These are phyloP conservation scores for Capricornis sumatraensis DNA, from an alignment of 2,113 vertebrate species.

Conservation along the genomic window DNA sequence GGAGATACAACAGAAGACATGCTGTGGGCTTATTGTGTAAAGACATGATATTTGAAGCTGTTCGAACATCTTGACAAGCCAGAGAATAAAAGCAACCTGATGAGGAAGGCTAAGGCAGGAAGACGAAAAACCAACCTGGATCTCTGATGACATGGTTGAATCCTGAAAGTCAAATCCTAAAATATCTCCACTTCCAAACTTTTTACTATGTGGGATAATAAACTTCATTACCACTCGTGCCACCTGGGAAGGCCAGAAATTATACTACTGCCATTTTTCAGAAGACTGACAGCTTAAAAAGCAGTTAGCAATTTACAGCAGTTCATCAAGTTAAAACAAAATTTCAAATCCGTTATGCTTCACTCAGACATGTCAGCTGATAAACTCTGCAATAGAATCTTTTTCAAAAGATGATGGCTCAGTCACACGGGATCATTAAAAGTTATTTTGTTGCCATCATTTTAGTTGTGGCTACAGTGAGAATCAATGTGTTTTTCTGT, in stretches of 20 bases:
- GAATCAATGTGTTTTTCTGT: constrained; percentile 45
- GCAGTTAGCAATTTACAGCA: background rate
- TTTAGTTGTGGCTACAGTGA: constrained; percentile 1
- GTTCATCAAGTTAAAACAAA: background rate
- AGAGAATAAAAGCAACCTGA: background rate
- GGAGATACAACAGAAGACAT: background rate
- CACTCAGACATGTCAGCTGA: constrained; percentile 1
- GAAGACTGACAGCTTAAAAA: background rate
- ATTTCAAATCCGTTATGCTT: background rate
- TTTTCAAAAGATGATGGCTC: constrained; percentile 13
- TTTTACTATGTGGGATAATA: background rate
- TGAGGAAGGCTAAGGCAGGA: background rate
- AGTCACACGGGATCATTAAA: constrained; percentile 42
- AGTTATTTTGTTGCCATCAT: constrained; percentile 29
- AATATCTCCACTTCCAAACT: background rate
- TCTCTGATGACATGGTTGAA: background rate
- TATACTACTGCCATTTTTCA: background rate
- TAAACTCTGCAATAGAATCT: background rate
- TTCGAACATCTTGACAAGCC: background rate
- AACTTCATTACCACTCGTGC: background rate
- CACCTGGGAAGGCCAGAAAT: background rate
- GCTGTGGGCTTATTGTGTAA: background rate
- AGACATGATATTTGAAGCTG: background rate
- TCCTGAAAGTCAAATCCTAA: background rate
- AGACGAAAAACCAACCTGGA: background rate